Evolutionary conservation across 2,797 vertebrate species (phyloP).

Genomic region (Sebastes cheni): DNA sequence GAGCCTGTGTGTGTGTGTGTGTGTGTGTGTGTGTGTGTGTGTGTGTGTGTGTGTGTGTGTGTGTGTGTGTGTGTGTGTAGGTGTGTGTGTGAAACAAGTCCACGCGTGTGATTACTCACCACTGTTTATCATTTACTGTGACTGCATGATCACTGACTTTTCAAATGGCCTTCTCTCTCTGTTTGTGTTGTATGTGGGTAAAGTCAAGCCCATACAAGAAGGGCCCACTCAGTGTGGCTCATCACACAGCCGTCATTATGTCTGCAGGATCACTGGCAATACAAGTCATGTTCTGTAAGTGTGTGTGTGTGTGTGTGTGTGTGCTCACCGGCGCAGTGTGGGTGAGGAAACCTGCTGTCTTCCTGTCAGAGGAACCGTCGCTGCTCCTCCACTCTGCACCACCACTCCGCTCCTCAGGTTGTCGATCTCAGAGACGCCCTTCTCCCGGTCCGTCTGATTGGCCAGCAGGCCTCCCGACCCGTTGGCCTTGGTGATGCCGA

Average conservation of each 20-base stretch:
- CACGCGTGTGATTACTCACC: slow-evolving; percentile 59
- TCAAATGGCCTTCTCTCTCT: slow-evolving; percentile 5
- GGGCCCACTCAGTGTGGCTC: slow-evolving; percentile 24
- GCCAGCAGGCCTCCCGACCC: slow-evolving; percentile 82
- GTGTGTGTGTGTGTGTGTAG: background rate
- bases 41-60: background rate
- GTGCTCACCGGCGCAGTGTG: slow-evolving; percentile 92
- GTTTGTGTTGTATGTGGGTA: slow-evolving; percentile 8
- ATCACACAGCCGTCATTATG: slow-evolving; percentile 9
- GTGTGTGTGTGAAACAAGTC: slow-evolving; percentile 44
- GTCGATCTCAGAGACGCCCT: slow-evolving; percentile 91
- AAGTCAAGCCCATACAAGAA: slow-evolving; percentile 52
- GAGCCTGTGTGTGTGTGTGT: background rate
- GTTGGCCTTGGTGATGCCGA: slow-evolving; percentile 77
- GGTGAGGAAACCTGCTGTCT: slow-evolving; percentile 96
- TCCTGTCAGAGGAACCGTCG: slow-evolving; percentile 80
- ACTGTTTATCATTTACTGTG: slow-evolving; percentile 45
- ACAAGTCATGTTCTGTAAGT: background rate
- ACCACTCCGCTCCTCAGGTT: slow-evolving; percentile 85
- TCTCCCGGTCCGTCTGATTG: slow-evolving; percentile 98
- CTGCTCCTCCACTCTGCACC: slow-evolving; percentile 80
- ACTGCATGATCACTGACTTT: slow-evolving; percentile 41
- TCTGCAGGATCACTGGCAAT: slow-evolving; percentile 21
- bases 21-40: background rate
- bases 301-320: background rate